Base-by-base conservation (phyloP, 1,140 invertebrate genomes). In the Pseudomyrmex flavicornis region DNA sequence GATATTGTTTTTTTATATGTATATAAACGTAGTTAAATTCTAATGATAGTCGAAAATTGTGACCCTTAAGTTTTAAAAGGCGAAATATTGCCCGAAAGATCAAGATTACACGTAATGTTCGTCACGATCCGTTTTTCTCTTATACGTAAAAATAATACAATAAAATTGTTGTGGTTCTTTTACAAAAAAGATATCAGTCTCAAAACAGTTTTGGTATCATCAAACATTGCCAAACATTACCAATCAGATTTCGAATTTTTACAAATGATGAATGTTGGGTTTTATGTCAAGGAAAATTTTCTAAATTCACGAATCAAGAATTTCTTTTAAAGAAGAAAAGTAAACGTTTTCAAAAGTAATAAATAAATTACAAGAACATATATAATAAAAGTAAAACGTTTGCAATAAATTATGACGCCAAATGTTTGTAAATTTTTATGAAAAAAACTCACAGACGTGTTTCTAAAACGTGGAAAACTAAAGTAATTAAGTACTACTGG, bases 31-130 rank as follows among this genome's bases (percentile, higher is more conserved):
- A 82, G 46, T 70, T 85, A 63, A 61, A 73, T 17, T 72, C 66
- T 82, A 72, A 44, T 66, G 59, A 84, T 82, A 72, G 77, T 85
- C 62, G 65, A 82, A 50, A 82, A 54, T 85, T 85, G 63, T 85
- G 83, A 85, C 58, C 83, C 50, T 84, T 46, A 66, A 44, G 77
- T 84, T 58, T 61, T 50, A 17, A 65, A 80, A 83, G 63, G 72
- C 63, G 26, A 83, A 44, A 54, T 15, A 59, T 80, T 12, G 26
- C 56, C 63, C 22, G 44, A 77, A 59, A 17, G 44, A 83, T 79
- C 26, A 68, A 80, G 35, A 35, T 35, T 35, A 1, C 61, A 56
- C 12, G 62, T 76, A 35, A 59, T 9, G 58, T 70, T 59, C 70
- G 68, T 80, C 4, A 50, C 20, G 58, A 22, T 70, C 46, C 70